Evolutionary conservation across 2,797 vertebrate species (phyloP).

Genomic region (Dendrocincla tyrannina): DNA sequence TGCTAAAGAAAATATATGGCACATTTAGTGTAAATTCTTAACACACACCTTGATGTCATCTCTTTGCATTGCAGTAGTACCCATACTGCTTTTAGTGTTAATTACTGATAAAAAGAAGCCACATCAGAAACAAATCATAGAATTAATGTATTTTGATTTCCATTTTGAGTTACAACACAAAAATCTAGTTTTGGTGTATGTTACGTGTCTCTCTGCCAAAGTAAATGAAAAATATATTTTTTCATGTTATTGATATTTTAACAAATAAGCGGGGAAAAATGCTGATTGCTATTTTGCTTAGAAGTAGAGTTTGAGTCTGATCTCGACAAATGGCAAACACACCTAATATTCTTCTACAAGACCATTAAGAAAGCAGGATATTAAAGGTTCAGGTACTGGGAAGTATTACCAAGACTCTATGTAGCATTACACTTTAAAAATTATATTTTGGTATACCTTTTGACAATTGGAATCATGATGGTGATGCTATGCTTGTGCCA

Average conservation of each 20-base stretch:
- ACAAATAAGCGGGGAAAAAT: background rate
- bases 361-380: background rate
- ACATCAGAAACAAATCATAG: background rate
- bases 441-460: background rate
- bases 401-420: background rate
- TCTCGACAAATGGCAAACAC: background rate
- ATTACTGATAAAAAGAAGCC: background rate
- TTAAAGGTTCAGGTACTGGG: background rate
- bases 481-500: background rate
- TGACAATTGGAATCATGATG: background rate
- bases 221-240: background rate
- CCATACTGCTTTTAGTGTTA: background rate
- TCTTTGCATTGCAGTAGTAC: constrained; percentile 11
- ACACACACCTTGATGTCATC: constrained; percentile 12
- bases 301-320: background rate
- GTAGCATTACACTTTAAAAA: background rate
- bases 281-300: background rate
- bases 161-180: background rate
- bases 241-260: background rate
- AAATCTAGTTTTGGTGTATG: background rate
- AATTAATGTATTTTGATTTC: background rate
- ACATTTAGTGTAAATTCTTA: constrained; percentile 41
- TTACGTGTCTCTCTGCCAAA: background rate
- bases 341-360: background rate
- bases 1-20: constrained; percentile 54